Evolutionary conservation across 2,888 invertebrate genomes (phyloP), one percentile per base, ranked within the genome.

Genomic region (Ariolimax columbianus): DNA sequence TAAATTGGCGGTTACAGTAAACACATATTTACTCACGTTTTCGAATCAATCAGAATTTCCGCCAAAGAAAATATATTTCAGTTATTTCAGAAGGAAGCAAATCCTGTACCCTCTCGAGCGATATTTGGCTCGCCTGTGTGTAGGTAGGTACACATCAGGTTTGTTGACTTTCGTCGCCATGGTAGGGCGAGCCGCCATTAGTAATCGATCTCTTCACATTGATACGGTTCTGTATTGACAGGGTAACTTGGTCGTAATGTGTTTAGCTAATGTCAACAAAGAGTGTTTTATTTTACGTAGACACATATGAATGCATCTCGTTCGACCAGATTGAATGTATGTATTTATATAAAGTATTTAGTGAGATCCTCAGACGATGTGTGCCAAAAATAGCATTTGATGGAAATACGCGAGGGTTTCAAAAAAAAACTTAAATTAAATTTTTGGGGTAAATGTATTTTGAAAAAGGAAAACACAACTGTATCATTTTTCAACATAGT

Each of bases 91-190:
- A 75, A 77, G 33, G 36, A 55, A 36, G n/a, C 36, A 55, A 51
- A 55, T 1, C 0, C 55, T 19, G 38, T 11, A 55, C 26, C 43
- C 73, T 43, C n/a, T 43, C 73, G 47, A 30, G 19, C 3, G 51
- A 77, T 47, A 33, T 33, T 51, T 47, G 11, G 2, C 30, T 33
- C n/a, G n/a, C 1, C n/a, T 47, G 38, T 23, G 63, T 40, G 40
- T 55, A 2, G n/a, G 2, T 7, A 55, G 23, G 0, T n/a, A 63
- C 78, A 78, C 78, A 38, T 2, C n/a, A 7, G 11, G 23, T 40
- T 78, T 78, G 78, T 78, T 78, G 63, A 78, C n/a, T 36, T 23
- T 17, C 63, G 78, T 78, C 63, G 78, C 63, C 63, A 78, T 78
- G 78, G 63, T 40, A 33, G 11, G 40, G 36, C 36, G 40, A 19